Conservation (phyloP, 2,888 invertebrate species). For the Brachylomia viminalis region DNA sequence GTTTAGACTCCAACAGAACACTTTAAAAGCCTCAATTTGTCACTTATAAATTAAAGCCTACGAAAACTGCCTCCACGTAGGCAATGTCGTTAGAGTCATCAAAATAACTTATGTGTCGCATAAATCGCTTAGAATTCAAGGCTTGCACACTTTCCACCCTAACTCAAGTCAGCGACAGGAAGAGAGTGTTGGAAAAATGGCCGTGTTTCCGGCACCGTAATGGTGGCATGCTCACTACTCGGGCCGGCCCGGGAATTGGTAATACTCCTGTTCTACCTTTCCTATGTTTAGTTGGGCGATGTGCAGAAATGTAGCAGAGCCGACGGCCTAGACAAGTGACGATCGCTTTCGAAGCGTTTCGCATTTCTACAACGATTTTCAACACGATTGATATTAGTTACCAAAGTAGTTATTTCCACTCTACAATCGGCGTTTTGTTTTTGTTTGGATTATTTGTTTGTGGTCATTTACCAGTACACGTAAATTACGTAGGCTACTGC, state of each 20-base stretch:
- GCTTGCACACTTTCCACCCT: conserved; percentile 57
- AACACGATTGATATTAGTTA: background rate
- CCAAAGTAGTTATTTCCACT: no score
- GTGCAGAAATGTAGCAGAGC: background rate
- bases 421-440: no score
- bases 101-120: conserved; percentile 53
- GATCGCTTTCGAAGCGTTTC: background rate
- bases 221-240: conserved; percentile 70
- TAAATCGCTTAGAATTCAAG: conserved; percentile 59
- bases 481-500: no score
- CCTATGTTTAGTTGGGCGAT: conserved; percentile 13
- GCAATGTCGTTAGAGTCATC: conserved; percentile 39
- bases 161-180: conserved; percentile 74
- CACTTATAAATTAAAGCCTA: conserved; percentile 42
- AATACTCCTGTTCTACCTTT: conserved; percentile 42
- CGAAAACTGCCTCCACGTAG: conserved; percentile 34
- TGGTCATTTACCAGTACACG: no score
- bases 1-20: background rate
- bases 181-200: conserved; percentile 79
- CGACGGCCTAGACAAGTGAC: background rate
- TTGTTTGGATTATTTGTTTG: no score
- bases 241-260: conserved; percentile 43
- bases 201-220: conserved; percentile 76
- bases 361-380: background rate
- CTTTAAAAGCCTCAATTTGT: conserved; percentile 33